These are phyloP conservation scores for Tipula lateralis DNA, from an alignment of 2,888 invertebrate species.

Conservation along the genomic window DNA sequence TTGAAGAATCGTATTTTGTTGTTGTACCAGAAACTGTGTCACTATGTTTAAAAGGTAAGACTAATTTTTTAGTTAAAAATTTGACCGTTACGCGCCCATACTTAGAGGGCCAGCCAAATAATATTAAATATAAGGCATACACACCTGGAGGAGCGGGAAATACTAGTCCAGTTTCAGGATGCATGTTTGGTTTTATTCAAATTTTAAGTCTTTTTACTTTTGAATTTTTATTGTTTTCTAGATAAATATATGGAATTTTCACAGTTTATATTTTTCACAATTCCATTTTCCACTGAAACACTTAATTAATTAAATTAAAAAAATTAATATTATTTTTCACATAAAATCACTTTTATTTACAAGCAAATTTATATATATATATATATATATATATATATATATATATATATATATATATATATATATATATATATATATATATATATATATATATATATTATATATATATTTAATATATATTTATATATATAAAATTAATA, in stretches of 20 bases:
- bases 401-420: neutral
- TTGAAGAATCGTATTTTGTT: neutral
- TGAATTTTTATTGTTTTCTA: neutral
- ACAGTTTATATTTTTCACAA: neutral
- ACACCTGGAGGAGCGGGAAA: neutral
- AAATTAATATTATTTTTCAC: neutral
- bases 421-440: neutral
- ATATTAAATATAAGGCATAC: too few species aligned
- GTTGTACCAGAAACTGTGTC: neutral
- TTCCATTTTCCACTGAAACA: neutral
- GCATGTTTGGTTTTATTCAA: neutral
- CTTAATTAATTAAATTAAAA: neutral
- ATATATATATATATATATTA: neutral
- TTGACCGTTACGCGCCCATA: neutral
- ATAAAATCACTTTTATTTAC: neutral
- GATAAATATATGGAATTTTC: neutral
- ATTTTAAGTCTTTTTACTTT: neutral
- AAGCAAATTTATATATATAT: neutral
- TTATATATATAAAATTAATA: too few species aligned
- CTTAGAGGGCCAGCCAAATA: neutral
- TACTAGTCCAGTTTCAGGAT: slow-evolving; percentile 1
- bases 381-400: too few species aligned
- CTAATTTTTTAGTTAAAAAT: neutral
- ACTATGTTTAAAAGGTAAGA: neutral
- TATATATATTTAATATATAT: too few species aligned